Percentiles rank a stretch among this genome's conserved stretches.
Conservation (phyloP, 2,113 vertebrate species). For the Notothenia rossii region DNA sequence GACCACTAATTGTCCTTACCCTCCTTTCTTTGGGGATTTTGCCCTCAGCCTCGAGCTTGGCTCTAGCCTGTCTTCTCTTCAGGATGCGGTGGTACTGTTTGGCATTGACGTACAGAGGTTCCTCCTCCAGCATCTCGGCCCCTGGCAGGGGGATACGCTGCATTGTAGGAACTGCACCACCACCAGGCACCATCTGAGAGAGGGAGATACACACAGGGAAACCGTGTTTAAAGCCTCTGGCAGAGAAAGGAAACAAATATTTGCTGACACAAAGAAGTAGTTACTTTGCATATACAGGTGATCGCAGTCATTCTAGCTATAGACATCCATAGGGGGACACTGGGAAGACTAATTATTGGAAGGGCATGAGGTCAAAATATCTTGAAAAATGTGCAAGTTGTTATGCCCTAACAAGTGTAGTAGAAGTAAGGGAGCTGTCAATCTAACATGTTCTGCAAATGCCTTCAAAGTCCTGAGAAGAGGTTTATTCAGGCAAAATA, state of each 20-base stretch:
- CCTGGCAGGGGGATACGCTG: conserved; percentile 97
- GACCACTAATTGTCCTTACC: conserved; percentile 78
- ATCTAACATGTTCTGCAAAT: background rate
- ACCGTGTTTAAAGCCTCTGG: conserved; percentile 3
- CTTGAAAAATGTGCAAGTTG: background rate
- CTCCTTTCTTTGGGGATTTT: conserved; percentile 98
- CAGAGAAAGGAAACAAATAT: background rate
- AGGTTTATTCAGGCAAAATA: background rate
- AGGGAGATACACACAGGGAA: conserved; percentile 27
- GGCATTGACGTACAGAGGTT: conserved; percentile 97
- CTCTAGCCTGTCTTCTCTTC: conserved; percentile 95
- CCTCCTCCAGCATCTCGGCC: conserved; percentile 98
- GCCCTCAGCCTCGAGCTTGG: conserved; percentile 97
- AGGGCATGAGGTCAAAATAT: background rate
- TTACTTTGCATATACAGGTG: background rate
- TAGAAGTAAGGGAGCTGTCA: background rate
- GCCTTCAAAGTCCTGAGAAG: background rate
- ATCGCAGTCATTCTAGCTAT: conserved; percentile 6
- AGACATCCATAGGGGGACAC: background rate
- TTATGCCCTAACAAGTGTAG: background rate
- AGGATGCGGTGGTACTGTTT: conserved; percentile 99
- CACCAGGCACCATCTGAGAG: conserved; percentile 94
- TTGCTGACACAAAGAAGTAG: conserved; percentile 12
- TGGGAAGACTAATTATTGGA: background rate
- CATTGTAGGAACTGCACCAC: conserved; percentile 92